Evolutionary conservation across 2,888 invertebrate species (phyloP).

Genomic region (Heliconius sara): DNA sequence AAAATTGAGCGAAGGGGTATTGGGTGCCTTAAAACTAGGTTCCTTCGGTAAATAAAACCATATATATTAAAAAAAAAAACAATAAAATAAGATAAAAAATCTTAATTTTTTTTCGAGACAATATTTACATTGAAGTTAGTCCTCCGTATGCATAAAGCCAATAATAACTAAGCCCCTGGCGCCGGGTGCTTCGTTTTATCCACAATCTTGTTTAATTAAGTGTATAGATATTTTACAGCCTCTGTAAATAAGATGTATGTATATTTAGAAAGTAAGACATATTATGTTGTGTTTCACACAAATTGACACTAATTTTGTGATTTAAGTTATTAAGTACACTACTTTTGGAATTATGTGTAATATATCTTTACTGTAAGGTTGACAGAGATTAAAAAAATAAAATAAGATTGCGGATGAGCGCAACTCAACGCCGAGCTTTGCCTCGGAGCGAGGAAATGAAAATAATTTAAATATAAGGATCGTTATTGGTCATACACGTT

Average conservation of each 20-base stretch:
- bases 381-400: background rate
- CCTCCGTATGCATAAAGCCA: constrained; percentile 34
- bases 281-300: background rate
- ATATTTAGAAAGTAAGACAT: background rate
- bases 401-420: background rate
- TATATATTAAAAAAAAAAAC: too few species aligned
- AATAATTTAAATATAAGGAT: too few species aligned
- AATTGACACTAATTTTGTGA: constrained; percentile 18
- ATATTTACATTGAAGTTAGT: background rate
- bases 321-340: background rate
- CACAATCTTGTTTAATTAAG: constrained; percentile 40
- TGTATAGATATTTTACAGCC: constrained; percentile 38
- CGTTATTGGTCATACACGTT: too few species aligned
- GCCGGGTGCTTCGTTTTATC: constrained; percentile 41
- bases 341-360: background rate
- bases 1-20: too few species aligned
- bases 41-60: too few species aligned
- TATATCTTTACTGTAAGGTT: background rate
- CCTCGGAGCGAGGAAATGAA: background rate
- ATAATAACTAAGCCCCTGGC: constrained; percentile 42
- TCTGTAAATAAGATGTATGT: constrained; percentile 27
- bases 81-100: too few species aligned
- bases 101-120: too few species aligned
- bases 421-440: background rate
- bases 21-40: too few species aligned